Base-by-base conservation (phyloP, 2,797 vertebrate genomes). In the Arctocebus calabarensis region DNA sequence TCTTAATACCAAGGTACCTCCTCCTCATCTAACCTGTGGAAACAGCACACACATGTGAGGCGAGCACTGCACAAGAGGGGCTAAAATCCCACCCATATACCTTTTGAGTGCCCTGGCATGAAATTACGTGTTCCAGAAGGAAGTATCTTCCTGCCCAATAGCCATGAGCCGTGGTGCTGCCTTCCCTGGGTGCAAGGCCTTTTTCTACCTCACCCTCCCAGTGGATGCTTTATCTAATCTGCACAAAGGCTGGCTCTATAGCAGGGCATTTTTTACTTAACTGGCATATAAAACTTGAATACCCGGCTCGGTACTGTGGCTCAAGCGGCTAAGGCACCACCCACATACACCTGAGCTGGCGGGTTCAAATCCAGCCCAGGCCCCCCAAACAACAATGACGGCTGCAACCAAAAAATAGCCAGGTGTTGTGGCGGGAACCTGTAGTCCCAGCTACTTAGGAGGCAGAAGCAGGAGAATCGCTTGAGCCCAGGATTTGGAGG, bases 111-210 rank as follows among this genome's bases (percentile, higher is more conserved):
- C 12, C 32, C n/a, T 29, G 25, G 10, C 3, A 0, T 40, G 43
- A 25, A 3, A 1, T 45, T 48, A 9, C 20, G 0, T 40, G 73
- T 81, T 23, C 52, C 9, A 16, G 20, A 59, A 92, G 68, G 32
- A 59, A 73, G 11, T 48, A 79, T 10, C 61, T 66, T 43, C 20
- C 55, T 68, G 19, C 55, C 40, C 32, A 40, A 23, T 25, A 84
- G 14, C 19, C 40, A 1, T 1, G 1, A 34, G 27, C n/a, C 25
- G 0, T 2, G 64, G 64, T 1, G 3, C 78, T 40, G 0, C 27
- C 17, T 4, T 3, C 11, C 0, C 27, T 7, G n/a, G 4, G 22
- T 13, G 6, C 19, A 34, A 7, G 5, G 20, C 75, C 83, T 55
- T 34, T 78, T 40, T 59, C 48, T 70, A 55, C 37, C 19, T 29